Conservation (phyloP, 2,888 invertebrate genomes). For the Yponomeuta malinellus region DNA sequence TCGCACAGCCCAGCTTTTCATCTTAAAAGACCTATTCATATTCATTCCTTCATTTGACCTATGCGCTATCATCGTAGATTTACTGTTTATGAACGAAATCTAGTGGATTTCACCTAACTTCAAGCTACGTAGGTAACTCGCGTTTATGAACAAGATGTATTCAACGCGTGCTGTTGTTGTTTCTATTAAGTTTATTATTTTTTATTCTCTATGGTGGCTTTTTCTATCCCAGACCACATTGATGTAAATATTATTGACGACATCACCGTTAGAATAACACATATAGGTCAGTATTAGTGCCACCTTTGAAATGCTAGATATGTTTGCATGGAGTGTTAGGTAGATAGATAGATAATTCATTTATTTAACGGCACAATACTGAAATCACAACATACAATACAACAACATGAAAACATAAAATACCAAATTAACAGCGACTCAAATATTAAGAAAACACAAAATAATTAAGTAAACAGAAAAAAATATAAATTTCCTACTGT, state of each 20-base stretch:
- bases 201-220: no score
- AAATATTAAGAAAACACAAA: no score
- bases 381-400: no score
- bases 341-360: no score
- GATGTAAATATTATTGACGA: no score
- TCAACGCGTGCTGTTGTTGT: neutral
- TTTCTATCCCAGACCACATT: no score
- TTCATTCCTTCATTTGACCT: conserved; percentile 5
- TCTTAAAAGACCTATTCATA: neutral
- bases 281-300: neutral
- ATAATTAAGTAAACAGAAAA: no score
- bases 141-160: neutral
- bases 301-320: neutral
- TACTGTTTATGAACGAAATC: neutral
- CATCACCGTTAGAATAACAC: no score
- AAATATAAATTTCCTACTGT: no score
- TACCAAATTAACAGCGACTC: no score
- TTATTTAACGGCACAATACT: no score
- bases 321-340: neutral
- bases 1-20: neutral
- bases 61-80: neutral
- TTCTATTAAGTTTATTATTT: neutral
- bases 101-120: neutral
- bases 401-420: no score
- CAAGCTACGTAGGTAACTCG: neutral